These are phyloP conservation scores for Abrostola triplasia DNA, from an alignment of 2,888 invertebrate species.

Conservation along the genomic window DNA sequence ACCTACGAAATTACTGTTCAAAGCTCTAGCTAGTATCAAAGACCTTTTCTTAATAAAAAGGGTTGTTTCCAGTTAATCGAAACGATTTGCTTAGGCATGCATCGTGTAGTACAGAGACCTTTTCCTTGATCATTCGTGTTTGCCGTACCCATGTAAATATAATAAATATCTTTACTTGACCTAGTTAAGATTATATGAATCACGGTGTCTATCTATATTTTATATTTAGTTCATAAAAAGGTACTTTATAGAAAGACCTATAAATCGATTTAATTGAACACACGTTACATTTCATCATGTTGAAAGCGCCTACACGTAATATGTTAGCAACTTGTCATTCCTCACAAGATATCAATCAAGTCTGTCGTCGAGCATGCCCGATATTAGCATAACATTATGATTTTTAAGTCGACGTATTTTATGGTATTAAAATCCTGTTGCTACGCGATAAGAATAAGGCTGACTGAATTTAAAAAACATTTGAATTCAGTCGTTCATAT, in stretches of 20 bases:
- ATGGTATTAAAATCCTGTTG: not conserved
- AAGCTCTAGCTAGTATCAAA: slow-evolving; percentile 31
- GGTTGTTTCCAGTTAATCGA: slow-evolving; percentile 33
- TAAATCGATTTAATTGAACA: no score
- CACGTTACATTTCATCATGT: no score
- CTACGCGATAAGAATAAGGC: not conserved
- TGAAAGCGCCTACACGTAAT: not conserved
- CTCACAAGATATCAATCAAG: not conserved
- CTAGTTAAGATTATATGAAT: not conserved
- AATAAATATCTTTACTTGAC: slow-evolving; percentile 22
- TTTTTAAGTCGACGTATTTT: no score
- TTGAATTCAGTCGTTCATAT: no score
- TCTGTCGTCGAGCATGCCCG: not conserved
- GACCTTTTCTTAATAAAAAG: slow-evolving; percentile 31
- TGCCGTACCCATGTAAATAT: slow-evolving; percentile 20
- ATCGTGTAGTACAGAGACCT: slow-evolving; percentile 18
- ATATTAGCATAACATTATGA: no score
- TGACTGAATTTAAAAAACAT: no score
- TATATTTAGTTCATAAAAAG: no score
- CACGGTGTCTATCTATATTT: not conserved
- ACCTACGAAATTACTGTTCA: not conserved
- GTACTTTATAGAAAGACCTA: no score
- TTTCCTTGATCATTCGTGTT: slow-evolving; percentile 26
- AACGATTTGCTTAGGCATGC: slow-evolving; percentile 38
- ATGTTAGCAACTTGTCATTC: not conserved